Percentiles rank a stretch among this genome's conserved stretches.
phyloP scores from a whole-genome alignment of 92 coral and sea anemone genomes.

The Pocillopora grandis region DNA sequence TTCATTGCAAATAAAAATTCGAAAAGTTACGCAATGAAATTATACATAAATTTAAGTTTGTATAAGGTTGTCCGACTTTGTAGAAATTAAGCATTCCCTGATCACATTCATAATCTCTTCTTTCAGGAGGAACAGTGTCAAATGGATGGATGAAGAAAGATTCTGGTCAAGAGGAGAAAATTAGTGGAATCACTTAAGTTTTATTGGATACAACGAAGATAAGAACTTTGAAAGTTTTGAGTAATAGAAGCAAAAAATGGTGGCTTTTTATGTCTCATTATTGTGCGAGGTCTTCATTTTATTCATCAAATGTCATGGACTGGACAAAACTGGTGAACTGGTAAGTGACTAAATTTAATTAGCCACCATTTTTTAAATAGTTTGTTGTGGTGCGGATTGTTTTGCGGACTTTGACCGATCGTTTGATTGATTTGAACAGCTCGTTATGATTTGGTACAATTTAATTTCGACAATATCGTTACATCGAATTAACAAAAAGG shows the following conservation, averaged over 20 bases:
- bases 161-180: neutral
- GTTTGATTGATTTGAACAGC: neutral
- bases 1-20: no score
- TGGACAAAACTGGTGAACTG: neutral
- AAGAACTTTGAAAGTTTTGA: constrained; percentile 5
- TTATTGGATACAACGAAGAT: neutral
- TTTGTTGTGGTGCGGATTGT: neutral
- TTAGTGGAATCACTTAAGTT: neutral
- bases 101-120: neutral
- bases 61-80: no score
- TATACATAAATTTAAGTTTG: no score
- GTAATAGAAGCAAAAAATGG: neutral
- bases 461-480: neutral
- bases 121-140: neutral
- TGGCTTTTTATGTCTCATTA: neutral
- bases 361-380: neutral
- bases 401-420: neutral
- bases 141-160: neutral
- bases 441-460: neutral
- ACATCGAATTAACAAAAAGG: neutral
- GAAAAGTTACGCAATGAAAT: no score
- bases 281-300: neutral
- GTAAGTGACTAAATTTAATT: neutral
- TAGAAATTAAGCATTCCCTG: neutral
- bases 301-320: neutral